A percentile compares a stretch with the other conserved stretches of the same genome.
Conservation (phyloP, 2,888 invertebrate species). For the Phaonia tiefii region DNA sequence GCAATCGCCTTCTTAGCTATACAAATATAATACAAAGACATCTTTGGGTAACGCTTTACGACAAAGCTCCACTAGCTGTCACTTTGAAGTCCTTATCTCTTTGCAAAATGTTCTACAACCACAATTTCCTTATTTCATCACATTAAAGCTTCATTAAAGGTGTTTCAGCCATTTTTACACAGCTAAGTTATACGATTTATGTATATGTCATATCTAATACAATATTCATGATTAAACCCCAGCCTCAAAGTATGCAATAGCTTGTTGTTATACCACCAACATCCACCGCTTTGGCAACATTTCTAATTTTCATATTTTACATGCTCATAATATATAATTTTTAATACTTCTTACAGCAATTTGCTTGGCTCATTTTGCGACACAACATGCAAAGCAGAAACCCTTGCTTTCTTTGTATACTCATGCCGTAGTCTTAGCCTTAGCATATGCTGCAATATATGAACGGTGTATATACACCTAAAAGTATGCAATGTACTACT, state of each 20-base stretch:
- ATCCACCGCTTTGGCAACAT: not conserved
- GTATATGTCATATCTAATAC: conserved; percentile 23
- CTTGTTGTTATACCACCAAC: not conserved
- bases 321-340: conserved; percentile 38
- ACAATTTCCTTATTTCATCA: not conserved
- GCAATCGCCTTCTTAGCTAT: too few relatives aligned
- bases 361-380: conserved; percentile 35
- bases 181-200: not conserved
- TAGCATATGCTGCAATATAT: conserved; percentile 28
- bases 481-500: conserved; percentile 31
- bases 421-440: conserved; percentile 13
- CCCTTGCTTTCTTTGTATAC: conserved; percentile 41
- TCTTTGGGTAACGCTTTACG: too few relatives aligned
- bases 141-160: not conserved
- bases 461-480: conserved; percentile 5
- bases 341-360: conserved; percentile 43
- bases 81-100: too few relatives aligned
- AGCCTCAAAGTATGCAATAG: conserved; percentile 15
- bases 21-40: too few relatives aligned
- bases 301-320: conserved; percentile 31
- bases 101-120: too few relatives aligned
- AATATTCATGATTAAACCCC: conserved; percentile 41
- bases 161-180: not conserved
- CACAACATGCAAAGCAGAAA: conserved; percentile 41
- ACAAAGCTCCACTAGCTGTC: too few relatives aligned